A percentile compares a stretch with the other conserved stretches of the same genome.
Evolutionary conservation across 2,888 invertebrate species (phyloP).

Genomic region (Tetranychus truncatus): DNA sequence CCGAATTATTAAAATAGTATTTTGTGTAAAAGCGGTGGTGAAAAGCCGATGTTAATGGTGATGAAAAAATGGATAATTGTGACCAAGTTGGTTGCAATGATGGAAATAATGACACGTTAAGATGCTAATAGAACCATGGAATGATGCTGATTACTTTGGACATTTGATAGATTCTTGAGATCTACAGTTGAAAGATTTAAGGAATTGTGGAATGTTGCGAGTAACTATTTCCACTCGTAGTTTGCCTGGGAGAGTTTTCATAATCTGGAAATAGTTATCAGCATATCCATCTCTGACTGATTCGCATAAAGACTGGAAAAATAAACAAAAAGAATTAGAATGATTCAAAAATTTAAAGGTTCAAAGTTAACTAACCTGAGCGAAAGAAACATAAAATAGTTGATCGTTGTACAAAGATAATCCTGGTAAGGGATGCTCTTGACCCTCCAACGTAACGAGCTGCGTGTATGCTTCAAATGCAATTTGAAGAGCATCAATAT

Average conservation of each 20-base stretch:
- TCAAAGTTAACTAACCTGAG: conserved; percentile 35
- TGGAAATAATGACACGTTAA: too few species aligned
- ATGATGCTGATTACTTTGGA: neutral
- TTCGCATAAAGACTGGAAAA: conserved; percentile 24
- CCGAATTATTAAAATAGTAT: too few species aligned
- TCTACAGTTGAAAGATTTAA: conserved; percentile 59
- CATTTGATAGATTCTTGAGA: neutral
- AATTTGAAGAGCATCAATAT: conserved; percentile 25
- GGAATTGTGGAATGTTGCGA: conserved; percentile 31
- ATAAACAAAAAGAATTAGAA: conserved; percentile 3
- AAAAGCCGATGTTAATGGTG: too few species aligned
- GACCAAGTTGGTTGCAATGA: too few species aligned
- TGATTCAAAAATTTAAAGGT: neutral
- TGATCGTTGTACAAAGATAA: conserved; percentile 35
- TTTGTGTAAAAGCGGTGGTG: too few species aligned
- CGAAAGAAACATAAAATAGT: conserved; percentile 41
- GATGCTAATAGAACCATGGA: too few species aligned
- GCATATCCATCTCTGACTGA: conserved; percentile 21
- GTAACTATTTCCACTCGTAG: conserved; percentile 22
- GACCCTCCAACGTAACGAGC: conserved; percentile 19
- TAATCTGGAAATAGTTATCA: conserved; percentile 15
- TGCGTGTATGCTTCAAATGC: conserved; percentile 23
- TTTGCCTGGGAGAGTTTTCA: conserved; percentile 21
- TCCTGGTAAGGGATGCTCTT: conserved; percentile 20
- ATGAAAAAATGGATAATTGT: too few species aligned